Evolutionary conservation across 2,113 vertebrate genomes (phyloP).

Genomic region (Ginglymostoma cirratum): DNA sequence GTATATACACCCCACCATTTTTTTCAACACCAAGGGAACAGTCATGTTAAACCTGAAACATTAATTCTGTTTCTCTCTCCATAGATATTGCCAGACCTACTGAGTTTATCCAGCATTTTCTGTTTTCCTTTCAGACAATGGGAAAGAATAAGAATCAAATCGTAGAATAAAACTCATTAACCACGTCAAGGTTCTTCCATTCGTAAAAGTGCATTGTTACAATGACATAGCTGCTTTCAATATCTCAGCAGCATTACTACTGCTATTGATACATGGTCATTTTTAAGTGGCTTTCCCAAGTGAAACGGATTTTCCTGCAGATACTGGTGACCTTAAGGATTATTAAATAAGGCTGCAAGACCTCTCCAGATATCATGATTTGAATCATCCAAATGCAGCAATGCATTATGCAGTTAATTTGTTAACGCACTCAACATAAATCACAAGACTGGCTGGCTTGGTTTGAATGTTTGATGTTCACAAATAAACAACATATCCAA

Average conservation of each 20-base stretch:
- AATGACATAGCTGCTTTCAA: background rate
- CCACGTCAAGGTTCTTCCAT: background rate
- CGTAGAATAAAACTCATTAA: background rate
- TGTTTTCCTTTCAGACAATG: too few relatives aligned
- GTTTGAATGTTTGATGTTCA: background rate
- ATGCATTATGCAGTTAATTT: background rate
- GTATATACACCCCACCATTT: too few relatives aligned
- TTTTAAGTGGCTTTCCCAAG: background rate
- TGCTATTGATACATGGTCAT: background rate
- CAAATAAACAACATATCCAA: background rate
- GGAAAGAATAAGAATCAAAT: background rate
- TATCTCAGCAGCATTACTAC: background rate
- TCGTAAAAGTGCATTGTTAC: background rate
- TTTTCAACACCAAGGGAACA: too few relatives aligned
- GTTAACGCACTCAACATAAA: conserved; percentile 19
- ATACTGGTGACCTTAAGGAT: background rate
- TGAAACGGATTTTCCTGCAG: background rate
- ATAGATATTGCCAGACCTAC: too few relatives aligned
- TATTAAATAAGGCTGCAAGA: background rate
- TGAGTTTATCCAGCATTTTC: too few relatives aligned
- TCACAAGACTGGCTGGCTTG: background rate
- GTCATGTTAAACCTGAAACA: too few relatives aligned
- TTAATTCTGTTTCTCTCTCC: too few relatives aligned
- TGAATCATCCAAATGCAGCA: background rate
- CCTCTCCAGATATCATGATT: background rate